Evolutionary conservation across 2,888 invertebrate genomes (phyloP).

Genomic region (Trichopoda pennipes): DNA sequence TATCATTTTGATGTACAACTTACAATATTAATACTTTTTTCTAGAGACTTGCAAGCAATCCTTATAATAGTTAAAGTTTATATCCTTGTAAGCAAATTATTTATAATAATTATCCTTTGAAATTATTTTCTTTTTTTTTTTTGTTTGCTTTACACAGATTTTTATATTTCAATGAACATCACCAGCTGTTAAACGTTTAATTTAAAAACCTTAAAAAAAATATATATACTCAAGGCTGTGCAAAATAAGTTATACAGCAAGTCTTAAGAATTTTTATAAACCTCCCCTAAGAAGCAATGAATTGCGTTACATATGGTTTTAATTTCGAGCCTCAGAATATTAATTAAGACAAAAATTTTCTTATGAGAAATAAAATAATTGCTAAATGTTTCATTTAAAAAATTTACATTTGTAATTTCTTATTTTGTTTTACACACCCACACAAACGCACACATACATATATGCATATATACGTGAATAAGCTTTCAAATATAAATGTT

Average conservation of each 20-base stretch:
- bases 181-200: constrained; percentile 45
- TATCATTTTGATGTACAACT: too few relatives aligned
- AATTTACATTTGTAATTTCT: constrained; percentile 48
- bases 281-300: constrained; percentile 2
- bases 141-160: background rate
- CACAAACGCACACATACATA: constrained; percentile 15
- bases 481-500: too few relatives aligned
- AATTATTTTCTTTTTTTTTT: background rate
- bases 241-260: constrained; percentile 1
- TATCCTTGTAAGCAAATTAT: background rate
- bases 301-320: constrained; percentile 15
- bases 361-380: constrained; percentile 40
- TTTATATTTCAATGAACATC: constrained; percentile 35
- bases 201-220: constrained; percentile 27
- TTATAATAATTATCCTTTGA: constrained; percentile 11
- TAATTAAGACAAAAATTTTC: constrained; percentile 48
- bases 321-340: constrained; percentile 11
- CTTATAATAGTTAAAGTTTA: too few relatives aligned
- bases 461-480: too few relatives aligned
- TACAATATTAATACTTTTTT: too few relatives aligned
- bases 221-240: background rate
- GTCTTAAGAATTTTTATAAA: constrained; percentile 19
- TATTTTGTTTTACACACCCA: constrained; percentile 34
- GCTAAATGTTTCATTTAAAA: constrained; percentile 51
- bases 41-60: too few relatives aligned